Evolutionary conservation across 92 coral and sea anemone species (phyloP).

Genomic region (Bergia puertoricense): DNA sequence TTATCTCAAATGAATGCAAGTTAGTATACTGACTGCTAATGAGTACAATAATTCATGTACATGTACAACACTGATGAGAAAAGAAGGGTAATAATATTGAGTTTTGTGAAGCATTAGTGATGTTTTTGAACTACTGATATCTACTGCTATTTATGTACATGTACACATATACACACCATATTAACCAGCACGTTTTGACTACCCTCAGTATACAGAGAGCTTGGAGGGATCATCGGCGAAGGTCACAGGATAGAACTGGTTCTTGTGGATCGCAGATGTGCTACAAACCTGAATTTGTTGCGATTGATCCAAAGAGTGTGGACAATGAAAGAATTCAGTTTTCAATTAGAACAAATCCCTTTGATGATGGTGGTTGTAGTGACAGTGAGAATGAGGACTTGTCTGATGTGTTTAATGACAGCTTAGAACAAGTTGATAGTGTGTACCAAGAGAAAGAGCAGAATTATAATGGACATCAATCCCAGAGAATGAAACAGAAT

Average conservation of each 20-base stretch:
- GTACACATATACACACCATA: too few species aligned
- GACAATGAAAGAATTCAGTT: constrained; percentile 38
- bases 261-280: not conserved
- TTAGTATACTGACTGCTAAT: too few species aligned
- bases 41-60: too few species aligned
- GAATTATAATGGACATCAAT: constrained; percentile 24
- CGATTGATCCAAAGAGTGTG: constrained; percentile 34
- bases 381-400: constrained; percentile 63
- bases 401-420: constrained; percentile 78
- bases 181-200: too few species aligned
- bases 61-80: too few species aligned
- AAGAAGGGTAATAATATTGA: too few species aligned
- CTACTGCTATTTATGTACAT: too few species aligned
- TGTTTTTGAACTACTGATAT: too few species aligned
- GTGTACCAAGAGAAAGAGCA: constrained; percentile 46
- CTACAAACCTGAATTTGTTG: constrained; percentile 53
- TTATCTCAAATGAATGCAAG: not conserved
- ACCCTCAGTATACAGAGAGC: too few species aligned
- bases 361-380: constrained; percentile 48
- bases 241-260: constrained; percentile 17
- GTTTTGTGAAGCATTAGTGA: too few species aligned
- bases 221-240: too few species aligned
- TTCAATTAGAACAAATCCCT: constrained; percentile 82
- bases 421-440: constrained; percentile 80
- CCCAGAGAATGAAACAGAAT: constrained; percentile 9